Percentiles rank a stretch among this genome's conserved stretches.
These are phyloP conservation scores for Xiphophorus couchianus DNA, from an alignment of 2,113 vertebrate species.

Conservation along the genomic window DNA sequence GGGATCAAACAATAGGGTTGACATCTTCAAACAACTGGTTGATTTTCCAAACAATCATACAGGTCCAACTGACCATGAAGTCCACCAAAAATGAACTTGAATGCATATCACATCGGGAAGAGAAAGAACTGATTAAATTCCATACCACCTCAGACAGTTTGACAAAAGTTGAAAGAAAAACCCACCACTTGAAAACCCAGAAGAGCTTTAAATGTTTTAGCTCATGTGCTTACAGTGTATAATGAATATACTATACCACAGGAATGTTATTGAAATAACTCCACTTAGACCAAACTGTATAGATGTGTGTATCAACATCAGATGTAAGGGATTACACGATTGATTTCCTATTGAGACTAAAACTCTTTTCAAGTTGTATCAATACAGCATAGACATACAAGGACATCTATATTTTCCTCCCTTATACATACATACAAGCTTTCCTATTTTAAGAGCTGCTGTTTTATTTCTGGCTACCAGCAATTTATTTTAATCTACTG, in stretches of 20 bases:
- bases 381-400: neutral
- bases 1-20: too few relatives aligned
- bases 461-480: neutral
- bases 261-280: neutral
- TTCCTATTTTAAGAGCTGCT: neutral
- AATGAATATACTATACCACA: neutral
- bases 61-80: too few relatives aligned
- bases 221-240: neutral
- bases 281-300: neutral
- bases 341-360: neutral
- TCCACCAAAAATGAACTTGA: too few relatives aligned
- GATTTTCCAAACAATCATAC: too few relatives aligned
- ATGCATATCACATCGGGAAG: too few relatives aligned
- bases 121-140: too few relatives aligned
- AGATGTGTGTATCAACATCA: neutral
- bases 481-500: conserved; percentile 37
- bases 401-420: neutral
- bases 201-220: too few relatives aligned
- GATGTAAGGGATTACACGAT: neutral
- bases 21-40: too few relatives aligned
- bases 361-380: neutral
- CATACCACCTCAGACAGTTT: too few relatives aligned
- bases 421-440: neutral
- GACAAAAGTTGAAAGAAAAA: too few relatives aligned
- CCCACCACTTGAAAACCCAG: too few relatives aligned